A percentile compares a stretch with the other conserved stretches of the same genome.
These are phyloP conservation scores for Exocentrus adspersus DNA, from an alignment of 2,888 invertebrate genomes.

Conservation along the genomic window DNA sequence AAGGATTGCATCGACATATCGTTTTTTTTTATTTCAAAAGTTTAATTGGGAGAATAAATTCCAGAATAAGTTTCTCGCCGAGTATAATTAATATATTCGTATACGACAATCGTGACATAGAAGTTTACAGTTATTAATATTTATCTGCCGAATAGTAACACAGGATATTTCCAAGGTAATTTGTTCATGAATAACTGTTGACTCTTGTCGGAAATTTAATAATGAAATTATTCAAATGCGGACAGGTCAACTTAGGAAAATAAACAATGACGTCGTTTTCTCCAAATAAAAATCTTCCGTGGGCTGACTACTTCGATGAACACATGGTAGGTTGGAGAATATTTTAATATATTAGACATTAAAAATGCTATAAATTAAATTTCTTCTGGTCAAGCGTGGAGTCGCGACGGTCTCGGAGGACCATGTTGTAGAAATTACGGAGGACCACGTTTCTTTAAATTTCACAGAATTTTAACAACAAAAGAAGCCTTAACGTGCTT, in stretches of 20 bases:
- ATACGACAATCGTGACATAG: background rate
- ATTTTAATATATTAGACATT: constrained; percentile 7
- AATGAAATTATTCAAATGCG: background rate
- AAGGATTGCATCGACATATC: no score
- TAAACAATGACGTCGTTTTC: constrained; percentile 5
- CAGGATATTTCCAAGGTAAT: background rate
- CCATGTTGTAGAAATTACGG: no score
- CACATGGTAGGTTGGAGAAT: background rate
- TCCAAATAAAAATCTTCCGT: constrained; percentile 8
- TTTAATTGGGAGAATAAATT: no score
- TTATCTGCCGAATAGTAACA: background rate
- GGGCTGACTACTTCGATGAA: background rate
- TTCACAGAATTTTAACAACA: no score
- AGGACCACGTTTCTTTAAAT: no score
- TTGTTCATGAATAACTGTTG: background rate
- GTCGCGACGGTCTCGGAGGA: no score
- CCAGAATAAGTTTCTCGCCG: no score
- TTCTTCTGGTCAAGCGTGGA: no score
- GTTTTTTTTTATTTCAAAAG: no score
- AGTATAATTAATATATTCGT: background rate
- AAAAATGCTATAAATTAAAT: background rate
- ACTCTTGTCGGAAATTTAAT: background rate
- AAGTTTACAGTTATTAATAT: background rate
- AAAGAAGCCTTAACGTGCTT: no score
- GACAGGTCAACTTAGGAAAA: background rate